These are phyloP conservation scores for Lissonota sp. DNA, from an alignment of 2,888 invertebrate species.

Conservation along the genomic window DNA sequence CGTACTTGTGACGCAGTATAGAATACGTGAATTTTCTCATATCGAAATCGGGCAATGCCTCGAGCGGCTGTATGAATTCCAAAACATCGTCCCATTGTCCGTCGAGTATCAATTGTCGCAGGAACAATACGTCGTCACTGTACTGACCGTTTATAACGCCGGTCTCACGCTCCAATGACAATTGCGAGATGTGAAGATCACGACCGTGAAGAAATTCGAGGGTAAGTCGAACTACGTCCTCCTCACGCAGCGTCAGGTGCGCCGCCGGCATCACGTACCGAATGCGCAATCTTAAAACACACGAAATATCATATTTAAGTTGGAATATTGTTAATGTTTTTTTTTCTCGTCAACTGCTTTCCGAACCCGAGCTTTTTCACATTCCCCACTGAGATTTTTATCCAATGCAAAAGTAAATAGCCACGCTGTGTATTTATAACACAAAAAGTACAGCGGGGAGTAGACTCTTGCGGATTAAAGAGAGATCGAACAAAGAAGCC, in stretches of 20 bases:
- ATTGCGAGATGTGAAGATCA: conserved; percentile 95
- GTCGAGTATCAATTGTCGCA: conserved; percentile 97
- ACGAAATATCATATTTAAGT: not conserved
- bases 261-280: conserved; percentile 91
- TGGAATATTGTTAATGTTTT: too few relatives aligned
- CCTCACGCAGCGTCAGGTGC: conserved; percentile 93
- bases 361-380: not conserved
- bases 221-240: conserved; percentile 94
- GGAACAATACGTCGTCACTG: conserved; percentile 96
- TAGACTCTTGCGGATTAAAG: conserved; percentile 40
- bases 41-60: conserved; percentile 92
- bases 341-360: not conserved
- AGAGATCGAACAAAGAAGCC: conserved; percentile 31
- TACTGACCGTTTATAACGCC: conserved; percentile 97
- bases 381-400: conserved; percentile 7
- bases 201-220: conserved; percentile 95
- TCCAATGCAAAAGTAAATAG: conserved; percentile 47
- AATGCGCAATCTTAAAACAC: conserved; percentile 80
- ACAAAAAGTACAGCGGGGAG: conserved; percentile 23
- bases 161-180: conserved; percentile 96
- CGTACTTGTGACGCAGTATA: conserved; percentile 96
- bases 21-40: conserved; percentile 93
- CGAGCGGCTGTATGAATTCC: conserved; percentile 97
- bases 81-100: conserved; percentile 99
- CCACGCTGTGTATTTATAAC: conserved; percentile 15